Conservation (phyloP, 2,113 vertebrate genomes). For the Gymnorhina tibicen region DNA sequence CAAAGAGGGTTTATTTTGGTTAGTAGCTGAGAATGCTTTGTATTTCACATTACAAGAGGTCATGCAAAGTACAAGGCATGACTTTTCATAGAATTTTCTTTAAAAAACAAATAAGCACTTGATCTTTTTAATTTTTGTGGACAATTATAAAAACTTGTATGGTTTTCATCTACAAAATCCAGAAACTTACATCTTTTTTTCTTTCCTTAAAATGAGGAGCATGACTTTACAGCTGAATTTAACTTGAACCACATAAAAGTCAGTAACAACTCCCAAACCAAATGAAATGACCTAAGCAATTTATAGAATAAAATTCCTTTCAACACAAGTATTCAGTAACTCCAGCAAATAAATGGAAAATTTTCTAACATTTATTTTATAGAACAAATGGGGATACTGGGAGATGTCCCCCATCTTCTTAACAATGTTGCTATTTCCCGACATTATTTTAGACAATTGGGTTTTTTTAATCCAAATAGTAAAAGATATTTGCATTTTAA, state of each 20-base stretch:
- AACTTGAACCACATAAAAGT: neutral
- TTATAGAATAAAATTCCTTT: neutral
- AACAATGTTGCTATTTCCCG: neutral
- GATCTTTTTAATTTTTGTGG: neutral
- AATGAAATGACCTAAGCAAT: neutral
- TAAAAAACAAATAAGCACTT: neutral
- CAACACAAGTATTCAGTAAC: neutral
- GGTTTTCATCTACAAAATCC: neutral
- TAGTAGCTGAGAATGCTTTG: neutral
- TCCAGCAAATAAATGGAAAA: neutral
- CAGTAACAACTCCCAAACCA: neutral
- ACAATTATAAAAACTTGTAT: neutral
- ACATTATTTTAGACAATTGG: neutral
- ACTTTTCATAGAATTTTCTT: neutral
- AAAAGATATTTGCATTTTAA: neutral
- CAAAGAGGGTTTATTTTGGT: neutral
- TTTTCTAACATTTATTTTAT: neutral
- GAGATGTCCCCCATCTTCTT: neutral
- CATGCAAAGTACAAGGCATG: neutral
- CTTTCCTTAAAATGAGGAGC: neutral
- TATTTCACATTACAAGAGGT: neutral
- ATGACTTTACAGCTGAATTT: neutral
- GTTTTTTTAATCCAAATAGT: neutral
- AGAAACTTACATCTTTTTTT: neutral
- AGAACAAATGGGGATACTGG: neutral